Percentiles rank a stretch among this genome's conserved stretches.
These are phyloP conservation scores for Girardinichthys multiradiatus DNA, from an alignment of 2,113 vertebrate genomes.

Conservation along the genomic window DNA sequence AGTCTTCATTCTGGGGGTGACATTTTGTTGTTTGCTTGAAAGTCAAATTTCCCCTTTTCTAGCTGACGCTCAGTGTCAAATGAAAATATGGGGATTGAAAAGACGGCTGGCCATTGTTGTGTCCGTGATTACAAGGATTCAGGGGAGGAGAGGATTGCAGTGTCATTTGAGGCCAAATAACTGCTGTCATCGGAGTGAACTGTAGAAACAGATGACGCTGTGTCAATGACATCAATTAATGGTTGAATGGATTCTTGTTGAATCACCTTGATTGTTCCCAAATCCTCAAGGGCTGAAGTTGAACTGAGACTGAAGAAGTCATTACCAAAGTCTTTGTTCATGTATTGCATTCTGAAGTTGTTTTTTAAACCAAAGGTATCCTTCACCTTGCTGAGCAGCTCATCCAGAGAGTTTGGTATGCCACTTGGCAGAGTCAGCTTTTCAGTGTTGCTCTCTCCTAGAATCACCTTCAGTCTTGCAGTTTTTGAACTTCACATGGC, in stretches of 20 bases:
- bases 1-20: conserved; percentile 16
- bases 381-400: conserved; percentile 37
- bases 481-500: conserved; percentile 12
- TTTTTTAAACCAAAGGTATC: conserved; percentile 31
- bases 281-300: conserved; percentile 32
- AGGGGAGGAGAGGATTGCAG: conserved; percentile 24
- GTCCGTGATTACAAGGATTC: conserved; percentile 34
- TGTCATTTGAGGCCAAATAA: conserved; percentile 22
- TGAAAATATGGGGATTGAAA: conserved; percentile 27
- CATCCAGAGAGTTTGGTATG: conserved; percentile 37
- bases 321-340: conserved; percentile 46
- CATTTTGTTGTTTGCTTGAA: conserved; percentile 11
- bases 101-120: conserved; percentile 30
- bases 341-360: conserved; percentile 33
- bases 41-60: conserved; percentile 26
- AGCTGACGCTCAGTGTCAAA: conserved; percentile 32
- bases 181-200: background rate
- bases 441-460: conserved; percentile 10
- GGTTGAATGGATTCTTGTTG: conserved; percentile 16
- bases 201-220: background rate
- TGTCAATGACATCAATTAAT: background rate
- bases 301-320: conserved; percentile 46
- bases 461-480: conserved; percentile 35
- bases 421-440: conserved; percentile 25
- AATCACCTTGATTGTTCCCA: conserved; percentile 46